A percentile compares a stretch with the other conserved stretches of the same genome.
phyloP scores from a whole-genome alignment of 2,888 invertebrate genomes.

The Eupithecia subumbrata region DNA sequence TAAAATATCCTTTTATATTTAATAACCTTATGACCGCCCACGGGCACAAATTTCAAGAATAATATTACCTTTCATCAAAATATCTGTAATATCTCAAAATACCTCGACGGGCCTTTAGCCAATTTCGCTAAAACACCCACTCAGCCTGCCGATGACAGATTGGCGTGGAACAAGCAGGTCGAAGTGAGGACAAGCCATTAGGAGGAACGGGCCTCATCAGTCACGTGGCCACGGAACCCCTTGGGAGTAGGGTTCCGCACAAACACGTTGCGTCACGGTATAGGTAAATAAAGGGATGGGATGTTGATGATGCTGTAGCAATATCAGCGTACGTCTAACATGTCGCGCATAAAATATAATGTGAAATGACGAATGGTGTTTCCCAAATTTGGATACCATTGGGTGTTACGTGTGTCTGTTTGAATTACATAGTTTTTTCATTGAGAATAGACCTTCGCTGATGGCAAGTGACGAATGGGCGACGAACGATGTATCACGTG shows the following conservation, averaged over 20 bases:
- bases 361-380: background rate
- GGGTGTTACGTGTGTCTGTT: background rate
- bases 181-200: slow-evolving; percentile 32
- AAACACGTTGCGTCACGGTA: slow-evolving; percentile 1
- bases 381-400: background rate
- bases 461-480: background rate
- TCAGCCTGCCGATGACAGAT: slow-evolving; percentile 1
- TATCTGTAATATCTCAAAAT: slow-evolving; percentile 1
- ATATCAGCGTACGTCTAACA: background rate
- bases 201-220: slow-evolving; percentile 32
- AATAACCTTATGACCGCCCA: background rate
- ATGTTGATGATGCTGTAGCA: background rate
- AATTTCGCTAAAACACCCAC: slow-evolving; percentile 8
- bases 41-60: background rate
- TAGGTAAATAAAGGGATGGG: background rate
- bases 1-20: background rate
- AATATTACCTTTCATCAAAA: background rate
- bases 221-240: slow-evolving; percentile 30
- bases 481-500: background rate
- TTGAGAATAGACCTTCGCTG: background rate
- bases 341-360: background rate
- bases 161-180: background rate
- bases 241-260: slow-evolving; percentile 26
- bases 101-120: background rate
- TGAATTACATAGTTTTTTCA: no score